Conservation (phyloP, 2,888 invertebrate species). For the Drosophila monieri region DNA sequence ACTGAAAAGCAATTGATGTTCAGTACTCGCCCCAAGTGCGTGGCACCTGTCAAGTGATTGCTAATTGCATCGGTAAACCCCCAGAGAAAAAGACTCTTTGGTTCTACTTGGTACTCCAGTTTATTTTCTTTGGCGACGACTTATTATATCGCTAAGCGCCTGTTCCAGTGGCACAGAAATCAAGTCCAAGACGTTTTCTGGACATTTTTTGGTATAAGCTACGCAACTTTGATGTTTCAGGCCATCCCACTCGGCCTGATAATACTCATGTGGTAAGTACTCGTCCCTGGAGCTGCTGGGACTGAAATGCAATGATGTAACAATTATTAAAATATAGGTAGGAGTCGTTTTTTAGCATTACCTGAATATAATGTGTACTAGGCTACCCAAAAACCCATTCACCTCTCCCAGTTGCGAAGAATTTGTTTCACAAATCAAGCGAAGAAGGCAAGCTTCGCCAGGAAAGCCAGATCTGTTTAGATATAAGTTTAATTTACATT, state of each 20-base stretch:
- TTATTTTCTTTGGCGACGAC: constrained; percentile 58
- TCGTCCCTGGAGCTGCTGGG: constrained; percentile 79
- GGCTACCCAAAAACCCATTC: constrained; percentile 88
- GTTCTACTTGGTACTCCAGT: constrained; percentile 18
- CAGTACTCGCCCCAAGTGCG: constrained; percentile 34
- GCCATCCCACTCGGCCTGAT: constrained; percentile 80
- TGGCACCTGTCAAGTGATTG: constrained; percentile 31
- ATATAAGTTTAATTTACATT: rapidly evolving
- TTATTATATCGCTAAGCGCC: constrained; percentile 59
- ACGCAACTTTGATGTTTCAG: constrained; percentile 61
- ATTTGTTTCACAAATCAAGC: constrained; percentile 88
- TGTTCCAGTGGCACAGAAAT: constrained; percentile 79
- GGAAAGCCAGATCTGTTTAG: constrained; percentile 84
- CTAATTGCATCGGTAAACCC: constrained; percentile 53
- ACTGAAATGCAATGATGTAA: constrained; percentile 41
- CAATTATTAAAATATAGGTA: not conserved
- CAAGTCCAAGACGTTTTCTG: constrained; percentile 74
- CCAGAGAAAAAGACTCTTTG: constrained; percentile 18
- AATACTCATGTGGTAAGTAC: constrained; percentile 69
- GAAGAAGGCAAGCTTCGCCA: constrained; percentile 86
- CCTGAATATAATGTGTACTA: constrained; percentile 88
- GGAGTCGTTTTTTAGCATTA: constrained; percentile 83
- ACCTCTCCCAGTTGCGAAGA: constrained; percentile 82
- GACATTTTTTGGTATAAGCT: constrained; percentile 57
- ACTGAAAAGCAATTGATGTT: constrained; percentile 40